phyloP scores from a whole-genome alignment of 2,113 vertebrate species.

The Arvicanthis niloticus region DNA sequence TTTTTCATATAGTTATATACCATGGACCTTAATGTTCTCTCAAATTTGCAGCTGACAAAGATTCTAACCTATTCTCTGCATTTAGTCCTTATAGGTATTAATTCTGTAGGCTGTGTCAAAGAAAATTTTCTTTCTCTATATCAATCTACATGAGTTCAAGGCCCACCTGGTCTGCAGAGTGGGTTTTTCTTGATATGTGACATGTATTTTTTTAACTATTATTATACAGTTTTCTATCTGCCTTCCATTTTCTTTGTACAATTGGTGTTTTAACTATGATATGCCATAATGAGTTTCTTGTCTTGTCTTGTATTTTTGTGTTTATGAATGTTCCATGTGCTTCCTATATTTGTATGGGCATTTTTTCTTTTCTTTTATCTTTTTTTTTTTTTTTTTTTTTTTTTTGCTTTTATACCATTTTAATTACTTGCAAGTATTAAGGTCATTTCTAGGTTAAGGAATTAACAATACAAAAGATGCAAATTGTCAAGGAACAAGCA shows the following conservation, averaged over 20 bases:
- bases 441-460: too few species aligned
- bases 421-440: too few species aligned
- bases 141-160: background rate
- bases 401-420: too few species aligned
- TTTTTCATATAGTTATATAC: background rate
- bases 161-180: background rate
- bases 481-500: too few species aligned
- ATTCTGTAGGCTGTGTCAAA: background rate
- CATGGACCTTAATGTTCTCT: background rate
- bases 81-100: background rate
- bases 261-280: background rate
- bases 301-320: background rate
- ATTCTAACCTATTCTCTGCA: background rate
- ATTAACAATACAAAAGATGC: too few species aligned
- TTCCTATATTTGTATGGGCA: background rate
- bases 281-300: background rate
- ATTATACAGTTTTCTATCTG: background rate
- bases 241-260: background rate
- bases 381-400: too few species aligned
- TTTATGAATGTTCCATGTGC: background rate
- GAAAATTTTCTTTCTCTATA: background rate
- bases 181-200: background rate
- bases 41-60: background rate
- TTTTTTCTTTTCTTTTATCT: background rate
- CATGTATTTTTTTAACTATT: background rate